These are phyloP conservation scores for Sycophila texana DNA, from an alignment of 2,888 invertebrate species.

Conservation along the genomic window DNA sequence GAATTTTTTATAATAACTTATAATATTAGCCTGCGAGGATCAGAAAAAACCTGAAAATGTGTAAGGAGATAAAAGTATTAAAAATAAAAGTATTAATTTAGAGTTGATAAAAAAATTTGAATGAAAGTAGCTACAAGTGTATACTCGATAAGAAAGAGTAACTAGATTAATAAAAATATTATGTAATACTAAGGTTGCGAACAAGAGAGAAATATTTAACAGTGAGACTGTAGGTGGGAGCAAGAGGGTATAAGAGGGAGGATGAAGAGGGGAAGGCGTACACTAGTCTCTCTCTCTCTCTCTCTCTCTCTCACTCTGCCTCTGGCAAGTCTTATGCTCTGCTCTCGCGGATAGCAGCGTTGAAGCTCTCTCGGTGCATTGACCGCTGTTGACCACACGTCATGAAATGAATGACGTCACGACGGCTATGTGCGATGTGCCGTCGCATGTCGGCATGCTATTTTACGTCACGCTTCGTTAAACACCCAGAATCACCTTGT, in stretches of 20 bases:
- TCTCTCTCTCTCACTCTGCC: constrained; percentile 24
- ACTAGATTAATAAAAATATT: not conserved
- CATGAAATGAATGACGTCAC: constrained; percentile 75
- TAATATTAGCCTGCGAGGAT: too few species aligned
- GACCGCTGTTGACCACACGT: constrained; percentile 76
- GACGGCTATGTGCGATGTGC: constrained; percentile 56
- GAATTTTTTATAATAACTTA: too few species aligned
- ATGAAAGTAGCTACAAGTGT: not conserved
- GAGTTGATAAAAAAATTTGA: not conserved
- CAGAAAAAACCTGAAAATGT: too few species aligned
- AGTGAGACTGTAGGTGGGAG: not conserved
- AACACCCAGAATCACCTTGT: constrained; percentile 55
- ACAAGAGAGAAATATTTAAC: constrained; percentile 1
- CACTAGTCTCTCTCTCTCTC: constrained; percentile 24
- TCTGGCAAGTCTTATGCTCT: constrained; percentile 19
- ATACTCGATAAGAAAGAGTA: constrained; percentile 12
- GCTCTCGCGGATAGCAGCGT: constrained; percentile 23
- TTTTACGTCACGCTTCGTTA: constrained; percentile 62
- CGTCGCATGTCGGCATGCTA: constrained; percentile 56
- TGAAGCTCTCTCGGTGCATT: constrained; percentile 69
- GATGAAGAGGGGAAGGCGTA: constrained; percentile 33
- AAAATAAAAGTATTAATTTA: too few species aligned
- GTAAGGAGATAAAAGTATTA: too few species aligned
- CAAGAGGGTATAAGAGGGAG: constrained; percentile 18
- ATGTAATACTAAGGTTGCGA: not conserved